Conservation (phyloP, 2,888 invertebrate genomes). For the Lysandra bellargus region DNA sequence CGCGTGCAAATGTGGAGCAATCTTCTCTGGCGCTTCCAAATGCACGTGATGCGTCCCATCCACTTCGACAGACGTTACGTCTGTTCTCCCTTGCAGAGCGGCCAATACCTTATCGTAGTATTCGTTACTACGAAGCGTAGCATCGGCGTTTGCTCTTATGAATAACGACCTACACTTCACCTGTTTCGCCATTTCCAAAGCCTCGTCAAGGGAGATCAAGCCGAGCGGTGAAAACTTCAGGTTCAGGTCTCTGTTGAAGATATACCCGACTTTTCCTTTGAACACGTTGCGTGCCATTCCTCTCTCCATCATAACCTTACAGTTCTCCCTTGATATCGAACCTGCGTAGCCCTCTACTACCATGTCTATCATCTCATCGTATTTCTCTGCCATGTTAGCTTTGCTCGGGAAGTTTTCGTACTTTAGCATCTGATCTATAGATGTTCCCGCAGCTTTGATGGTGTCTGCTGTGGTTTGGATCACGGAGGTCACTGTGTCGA, state of each 20-base stretch:
- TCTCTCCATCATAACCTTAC: slow-evolving; percentile 57
- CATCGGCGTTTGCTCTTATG: background rate
- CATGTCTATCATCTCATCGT: background rate
- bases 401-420: slow-evolving; percentile 9
- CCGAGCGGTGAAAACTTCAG: slow-evolving; percentile 82
- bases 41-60: slow-evolving; percentile 92
- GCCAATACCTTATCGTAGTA: slow-evolving; percentile 79
- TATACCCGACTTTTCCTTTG: slow-evolving; percentile 66
- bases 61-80: slow-evolving; percentile 83
- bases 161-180: slow-evolving; percentile 18
- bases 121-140: background rate
- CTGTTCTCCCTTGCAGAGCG: slow-evolving; percentile 79
- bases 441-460: slow-evolving; percentile 60
- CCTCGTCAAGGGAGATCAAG: background rate
- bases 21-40: slow-evolving; percentile 84
- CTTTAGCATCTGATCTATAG: slow-evolving; percentile 21
- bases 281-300: slow-evolving; percentile 82
- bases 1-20: slow-evolving; percentile 56
- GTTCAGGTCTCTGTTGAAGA: slow-evolving; percentile 87
- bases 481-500: slow-evolving; percentile 88
- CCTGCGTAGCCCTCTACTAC: background rate
- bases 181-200: background rate
- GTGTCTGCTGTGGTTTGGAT: slow-evolving; percentile 79
- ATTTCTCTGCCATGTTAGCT: background rate
- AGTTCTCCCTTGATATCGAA: slow-evolving; percentile 9